Conservation (phyloP, 2,888 invertebrate species). For the Drosophila kambysellisi region DNA sequence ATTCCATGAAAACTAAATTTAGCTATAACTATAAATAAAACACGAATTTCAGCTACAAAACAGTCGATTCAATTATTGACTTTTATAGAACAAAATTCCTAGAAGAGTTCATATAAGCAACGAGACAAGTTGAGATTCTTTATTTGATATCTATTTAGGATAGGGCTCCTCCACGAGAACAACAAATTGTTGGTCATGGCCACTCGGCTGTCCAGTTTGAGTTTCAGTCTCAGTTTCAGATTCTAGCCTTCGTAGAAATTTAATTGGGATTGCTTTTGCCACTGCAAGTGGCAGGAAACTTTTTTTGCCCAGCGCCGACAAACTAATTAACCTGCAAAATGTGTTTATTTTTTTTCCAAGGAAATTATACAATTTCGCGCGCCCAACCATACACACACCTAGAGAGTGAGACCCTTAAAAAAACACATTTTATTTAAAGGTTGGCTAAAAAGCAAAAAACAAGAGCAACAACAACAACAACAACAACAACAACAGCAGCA, state of each 20-base stretch:
- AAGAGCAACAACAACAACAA: slow-evolving; percentile 10
- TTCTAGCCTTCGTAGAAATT: slow-evolving; percentile 46
- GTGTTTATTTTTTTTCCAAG: slow-evolving; percentile 62
- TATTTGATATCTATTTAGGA: slow-evolving; percentile 38
- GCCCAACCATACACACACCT: slow-evolving; percentile 19
- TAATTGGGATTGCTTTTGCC: slow-evolving; percentile 77
- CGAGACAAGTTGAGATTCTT: background rate
- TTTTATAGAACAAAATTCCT: background rate
- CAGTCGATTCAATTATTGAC: background rate
- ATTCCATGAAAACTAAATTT: background rate
- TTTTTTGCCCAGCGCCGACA: slow-evolving; percentile 65
- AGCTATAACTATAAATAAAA: background rate
- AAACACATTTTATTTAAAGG: slow-evolving; percentile 64
- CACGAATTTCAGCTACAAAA: background rate
- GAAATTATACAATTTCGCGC: slow-evolving; percentile 78
- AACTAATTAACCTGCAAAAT: slow-evolving; percentile 72
- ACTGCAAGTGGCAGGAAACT: slow-evolving; percentile 78
- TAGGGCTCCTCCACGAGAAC: background rate
- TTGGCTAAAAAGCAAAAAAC: slow-evolving; percentile 37
- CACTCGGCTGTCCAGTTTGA: slow-evolving; percentile 22
- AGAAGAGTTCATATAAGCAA: background rate
- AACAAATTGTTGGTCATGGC: slow-evolving; percentile 47
- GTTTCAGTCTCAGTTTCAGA: slow-evolving; percentile 7
- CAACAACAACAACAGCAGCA: slow-evolving; percentile 24
- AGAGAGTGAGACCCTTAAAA: slow-evolving; percentile 45